A percentile compares a stretch with the other conserved stretches of the same genome.
phyloP scores from a whole-genome alignment of 1,140 invertebrate species.

The Ctenoplectra terminalis region DNA sequence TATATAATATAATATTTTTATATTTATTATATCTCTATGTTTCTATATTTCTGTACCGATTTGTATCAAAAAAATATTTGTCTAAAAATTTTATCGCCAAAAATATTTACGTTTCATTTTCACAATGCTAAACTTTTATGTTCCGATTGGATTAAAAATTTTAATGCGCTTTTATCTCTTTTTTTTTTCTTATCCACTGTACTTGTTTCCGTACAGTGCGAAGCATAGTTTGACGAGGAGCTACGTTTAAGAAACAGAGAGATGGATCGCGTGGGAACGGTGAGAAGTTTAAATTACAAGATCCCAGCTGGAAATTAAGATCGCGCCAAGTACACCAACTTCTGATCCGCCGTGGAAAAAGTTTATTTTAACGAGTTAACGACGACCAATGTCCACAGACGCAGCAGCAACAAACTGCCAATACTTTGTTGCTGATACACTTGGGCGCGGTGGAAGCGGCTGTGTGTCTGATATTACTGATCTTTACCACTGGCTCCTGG shows the following conservation, averaged over 20 bases:
- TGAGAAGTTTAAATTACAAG: slow-evolving; percentile 39
- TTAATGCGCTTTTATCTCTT: too few relatives aligned
- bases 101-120: too few relatives aligned
- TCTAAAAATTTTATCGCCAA: too few relatives aligned
- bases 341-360: slow-evolving; percentile 14
- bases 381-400: slow-evolving; percentile 64
- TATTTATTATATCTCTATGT: too few relatives aligned
- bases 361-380: slow-evolving; percentile 38
- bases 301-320: slow-evolving; percentile 23
- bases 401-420: slow-evolving; percentile 84
- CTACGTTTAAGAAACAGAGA: background rate
- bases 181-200: too few relatives aligned
- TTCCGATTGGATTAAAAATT: too few relatives aligned
- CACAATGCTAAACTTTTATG: too few relatives aligned
- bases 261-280: background rate
- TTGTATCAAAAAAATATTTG: too few relatives aligned
- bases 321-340: background rate
- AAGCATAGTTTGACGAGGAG: background rate
- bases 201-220: background rate
- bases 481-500: slow-evolving; percentile 83
- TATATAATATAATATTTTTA: too few relatives aligned
- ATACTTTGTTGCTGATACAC: slow-evolving; percentile 88
- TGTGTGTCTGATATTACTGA: slow-evolving; percentile 85
- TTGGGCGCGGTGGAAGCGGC: slow-evolving; percentile 87
- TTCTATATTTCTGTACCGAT: too few relatives aligned